Evolutionary conservation across 2,797 vertebrate genomes (phyloP).

Genomic region (Hoplostethus atlanticus): DNA sequence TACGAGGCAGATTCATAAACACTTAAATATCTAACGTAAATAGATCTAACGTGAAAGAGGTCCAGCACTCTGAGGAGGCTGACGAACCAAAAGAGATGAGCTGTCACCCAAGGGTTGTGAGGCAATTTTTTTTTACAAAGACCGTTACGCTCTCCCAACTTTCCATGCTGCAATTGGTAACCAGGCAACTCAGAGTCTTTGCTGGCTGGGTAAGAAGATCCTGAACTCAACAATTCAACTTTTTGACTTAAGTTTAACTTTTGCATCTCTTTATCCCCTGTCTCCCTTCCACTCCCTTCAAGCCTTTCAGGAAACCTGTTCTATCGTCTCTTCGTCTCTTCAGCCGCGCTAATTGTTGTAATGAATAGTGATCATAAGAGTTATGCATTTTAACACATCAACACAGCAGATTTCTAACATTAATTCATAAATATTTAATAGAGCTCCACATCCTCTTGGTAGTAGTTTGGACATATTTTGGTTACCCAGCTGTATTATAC

Average conservation of each 20-base stretch:
- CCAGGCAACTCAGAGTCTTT: constrained; percentile 48
- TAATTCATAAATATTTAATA: too few species aligned
- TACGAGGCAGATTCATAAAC: too few species aligned
- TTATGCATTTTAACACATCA: constrained; percentile 16
- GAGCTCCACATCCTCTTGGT: too few species aligned
- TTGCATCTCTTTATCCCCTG: constrained; percentile 3
- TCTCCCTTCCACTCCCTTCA: neutral
- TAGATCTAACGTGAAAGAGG: constrained; percentile 42
- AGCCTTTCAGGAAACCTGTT: neutral
- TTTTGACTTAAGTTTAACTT: constrained; percentile 33
- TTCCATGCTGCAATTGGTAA: constrained; percentile 36
- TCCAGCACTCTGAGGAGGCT: constrained; percentile 41
- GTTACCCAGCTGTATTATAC: neutral
- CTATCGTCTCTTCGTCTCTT: neutral
- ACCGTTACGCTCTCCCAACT: constrained; percentile 31
- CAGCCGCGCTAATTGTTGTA: too few species aligned
- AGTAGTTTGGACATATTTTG: neutral
- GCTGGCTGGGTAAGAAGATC: constrained; percentile 50
- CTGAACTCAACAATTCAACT: constrained; percentile 41
- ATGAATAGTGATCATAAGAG: neutral
- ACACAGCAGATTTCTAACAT: neutral
- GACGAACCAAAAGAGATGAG: constrained; percentile 54
- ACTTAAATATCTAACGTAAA: constrained; percentile 9
- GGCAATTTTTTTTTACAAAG: constrained; percentile 46
- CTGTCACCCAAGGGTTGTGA: constrained; percentile 57